Percentiles rank a stretch among this genome's conserved stretches.
Evolutionary conservation across 2,888 invertebrate species (phyloP).

Genomic region (Lottia gigantea): DNA sequence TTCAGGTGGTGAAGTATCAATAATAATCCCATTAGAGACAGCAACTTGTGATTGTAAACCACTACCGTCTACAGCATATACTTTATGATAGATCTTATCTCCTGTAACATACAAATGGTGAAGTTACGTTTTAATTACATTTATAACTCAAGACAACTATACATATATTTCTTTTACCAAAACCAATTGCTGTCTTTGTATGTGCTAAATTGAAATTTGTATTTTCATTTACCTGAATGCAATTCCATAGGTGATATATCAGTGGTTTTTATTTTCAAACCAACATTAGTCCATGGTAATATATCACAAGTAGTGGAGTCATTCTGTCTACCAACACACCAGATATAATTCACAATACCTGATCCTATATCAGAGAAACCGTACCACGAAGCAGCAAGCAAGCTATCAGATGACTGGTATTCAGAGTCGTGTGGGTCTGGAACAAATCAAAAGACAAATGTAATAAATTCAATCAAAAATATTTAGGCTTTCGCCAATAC

Average conservation of each 20-base stretch:
- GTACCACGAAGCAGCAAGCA: slow-evolving; percentile 24
- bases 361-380: slow-evolving; percentile 28
- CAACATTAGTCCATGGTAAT: slow-evolving; percentile 31
- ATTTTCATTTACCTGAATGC: too few relatives aligned
- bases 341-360: slow-evolving; percentile 22
- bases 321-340: slow-evolving; percentile 27
- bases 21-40: slow-evolving; percentile 40
- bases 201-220: too few relatives aligned
- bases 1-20: slow-evolving; percentile 40
- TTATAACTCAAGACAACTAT: not conserved
- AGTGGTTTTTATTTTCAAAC: slow-evolving; percentile 26
- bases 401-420: slow-evolving; percentile 18
- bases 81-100: slow-evolving; percentile 32
- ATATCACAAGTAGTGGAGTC: slow-evolving; percentile 20
- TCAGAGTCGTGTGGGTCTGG: slow-evolving; percentile 25
- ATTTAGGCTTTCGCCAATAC: too few relatives aligned
- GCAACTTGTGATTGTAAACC: slow-evolving; percentile 33
- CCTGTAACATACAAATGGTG: slow-evolving; percentile 28
- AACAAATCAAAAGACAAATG: not conserved
- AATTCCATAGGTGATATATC: not conserved
- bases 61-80: slow-evolving; percentile 36
- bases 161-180: too few relatives aligned
- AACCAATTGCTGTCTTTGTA: too few relatives aligned
- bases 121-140: not conserved
- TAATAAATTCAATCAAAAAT: too few relatives aligned